Conservation (phyloP, 92 coral and sea anemone species). For the Desmophyllum pertusum region DNA sequence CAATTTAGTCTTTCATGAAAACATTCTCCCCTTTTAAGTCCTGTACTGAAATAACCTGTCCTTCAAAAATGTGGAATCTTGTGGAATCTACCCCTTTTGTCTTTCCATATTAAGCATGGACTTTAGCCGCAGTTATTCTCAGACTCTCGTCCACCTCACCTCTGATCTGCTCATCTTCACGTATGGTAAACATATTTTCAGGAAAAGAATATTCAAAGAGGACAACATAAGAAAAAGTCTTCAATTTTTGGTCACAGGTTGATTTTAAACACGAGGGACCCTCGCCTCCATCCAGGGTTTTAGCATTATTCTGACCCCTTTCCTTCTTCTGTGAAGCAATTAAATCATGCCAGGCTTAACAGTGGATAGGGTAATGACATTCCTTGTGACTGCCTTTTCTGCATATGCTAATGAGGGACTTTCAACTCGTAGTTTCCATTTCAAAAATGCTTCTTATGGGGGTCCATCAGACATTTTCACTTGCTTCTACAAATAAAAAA, state of each 20-base stretch:
- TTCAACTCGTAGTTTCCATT: slow-evolving; percentile 65
- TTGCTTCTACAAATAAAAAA: neutral
- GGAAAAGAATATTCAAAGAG: too few species aligned
- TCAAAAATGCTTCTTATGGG: slow-evolving; percentile 51
- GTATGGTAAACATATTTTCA: too few species aligned
- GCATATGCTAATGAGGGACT: slow-evolving; percentile 70
- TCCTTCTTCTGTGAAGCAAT: slow-evolving; percentile 46
- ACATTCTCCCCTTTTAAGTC: too few species aligned
- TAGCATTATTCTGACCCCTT: too few species aligned
- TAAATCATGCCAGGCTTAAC: slow-evolving; percentile 62
- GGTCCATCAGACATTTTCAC: slow-evolving; percentile 62
- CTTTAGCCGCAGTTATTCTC: slow-evolving; percentile 32
- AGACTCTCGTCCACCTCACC: slow-evolving; percentile 31
- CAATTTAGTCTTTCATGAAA: too few species aligned
- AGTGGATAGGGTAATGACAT: slow-evolving; percentile 67
- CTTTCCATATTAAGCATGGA: slow-evolving; percentile 25
- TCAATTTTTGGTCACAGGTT: too few species aligned
- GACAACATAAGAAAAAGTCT: too few species aligned
- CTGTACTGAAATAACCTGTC: too few species aligned
- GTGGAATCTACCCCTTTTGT: slow-evolving; percentile 8
- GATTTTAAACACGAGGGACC: too few species aligned
- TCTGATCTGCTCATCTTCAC: too few species aligned
- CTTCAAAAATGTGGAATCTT: too few species aligned
- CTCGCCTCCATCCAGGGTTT: too few species aligned
- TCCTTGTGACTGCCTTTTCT: slow-evolving; percentile 57